Percentiles rank a stretch among this genome's conserved stretches.
phyloP scores from a whole-genome alignment of 2,888 invertebrate species.

The Mythimna ferrago region DNA sequence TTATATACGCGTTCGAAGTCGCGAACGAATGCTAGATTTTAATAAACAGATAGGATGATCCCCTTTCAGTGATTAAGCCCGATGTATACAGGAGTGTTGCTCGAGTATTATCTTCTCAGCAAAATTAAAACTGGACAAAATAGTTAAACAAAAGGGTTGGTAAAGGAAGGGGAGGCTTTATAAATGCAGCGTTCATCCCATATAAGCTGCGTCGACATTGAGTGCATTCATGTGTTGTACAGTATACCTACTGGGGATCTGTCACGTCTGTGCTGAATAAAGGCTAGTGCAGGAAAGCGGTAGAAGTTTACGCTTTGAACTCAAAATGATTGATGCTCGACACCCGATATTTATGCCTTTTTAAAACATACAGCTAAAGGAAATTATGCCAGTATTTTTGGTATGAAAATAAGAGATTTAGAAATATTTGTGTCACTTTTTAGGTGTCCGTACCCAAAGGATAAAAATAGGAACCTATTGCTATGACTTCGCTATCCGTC shows the following conservation, averaged over 20 bases:
- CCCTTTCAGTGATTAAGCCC: background rate
- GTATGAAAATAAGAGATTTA: background rate
- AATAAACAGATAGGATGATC: background rate
- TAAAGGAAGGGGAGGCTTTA: conserved; percentile 12
- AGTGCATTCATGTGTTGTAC: conserved; percentile 29
- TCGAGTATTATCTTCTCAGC: conserved; percentile 10
- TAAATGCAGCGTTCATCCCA: conserved; percentile 7
- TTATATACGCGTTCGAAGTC: too few species aligned
- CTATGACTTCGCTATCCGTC: too few species aligned
- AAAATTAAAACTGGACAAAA: conserved; percentile 31
- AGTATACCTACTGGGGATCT: background rate
- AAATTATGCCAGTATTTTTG: background rate
- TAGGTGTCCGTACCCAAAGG: too few species aligned
- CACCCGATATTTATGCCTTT: background rate
- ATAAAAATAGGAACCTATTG: too few species aligned
- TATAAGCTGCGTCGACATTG: conserved; percentile 12
- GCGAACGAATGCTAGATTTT: background rate
- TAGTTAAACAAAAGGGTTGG: conserved; percentile 10
- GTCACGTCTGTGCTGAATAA: background rate
- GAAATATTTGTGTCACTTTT: background rate
- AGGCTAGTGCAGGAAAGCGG: too few species aligned
- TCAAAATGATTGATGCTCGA: conserved; percentile 5
- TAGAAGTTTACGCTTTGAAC: conserved; percentile 6
- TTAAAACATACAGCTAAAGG: background rate
- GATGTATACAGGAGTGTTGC: conserved; percentile 2